Evolutionary conservation across 2,888 invertebrate species (phyloP).

Genomic region (Drosophila nr. perissopoda): DNA sequence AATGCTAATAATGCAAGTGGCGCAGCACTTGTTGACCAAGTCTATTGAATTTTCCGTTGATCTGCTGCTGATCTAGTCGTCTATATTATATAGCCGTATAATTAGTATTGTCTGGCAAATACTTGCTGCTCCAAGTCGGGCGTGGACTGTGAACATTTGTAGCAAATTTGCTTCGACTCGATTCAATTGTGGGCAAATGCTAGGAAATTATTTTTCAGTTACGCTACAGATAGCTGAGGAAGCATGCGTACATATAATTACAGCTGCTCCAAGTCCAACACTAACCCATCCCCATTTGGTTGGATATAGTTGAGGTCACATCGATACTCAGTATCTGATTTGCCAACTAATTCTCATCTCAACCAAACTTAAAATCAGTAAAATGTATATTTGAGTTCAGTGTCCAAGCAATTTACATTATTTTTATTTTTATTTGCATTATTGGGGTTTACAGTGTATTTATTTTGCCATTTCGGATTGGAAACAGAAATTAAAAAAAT

Average conservation of each 20-base stretch:
- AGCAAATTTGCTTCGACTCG: slow-evolving; percentile 9
- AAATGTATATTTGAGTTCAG: neutral
- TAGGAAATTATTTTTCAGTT: slow-evolving; percentile 13
- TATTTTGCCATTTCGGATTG: slow-evolving; percentile 35
- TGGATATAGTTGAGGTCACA: neutral
- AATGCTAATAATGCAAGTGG: slow-evolving; percentile 44
- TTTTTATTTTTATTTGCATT: slow-evolving; percentile 39
- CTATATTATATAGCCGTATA: slow-evolving; percentile 46
- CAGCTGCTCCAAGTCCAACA: neutral
- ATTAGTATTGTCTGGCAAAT: slow-evolving; percentile 53
- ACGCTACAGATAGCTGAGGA: neutral
- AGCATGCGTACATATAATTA: neutral
- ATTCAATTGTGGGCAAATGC: slow-evolving; percentile 32
- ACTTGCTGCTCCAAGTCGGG: slow-evolving; percentile 26
- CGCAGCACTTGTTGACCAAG: slow-evolving; percentile 54
- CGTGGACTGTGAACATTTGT: slow-evolving; percentile 21
- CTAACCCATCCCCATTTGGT: neutral
- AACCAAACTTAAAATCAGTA: neutral
- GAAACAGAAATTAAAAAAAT: slow-evolving; percentile 25
- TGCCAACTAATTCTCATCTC: neutral
- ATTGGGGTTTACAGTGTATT: slow-evolving; percentile 36
- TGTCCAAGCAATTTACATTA: neutral
- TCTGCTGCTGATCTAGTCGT: slow-evolving; percentile 46
- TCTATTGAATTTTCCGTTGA: slow-evolving; percentile 34
- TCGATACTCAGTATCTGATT: neutral